Conservation (phyloP, 2,113 vertebrate species). For the Cyprinus carpio region DNA sequence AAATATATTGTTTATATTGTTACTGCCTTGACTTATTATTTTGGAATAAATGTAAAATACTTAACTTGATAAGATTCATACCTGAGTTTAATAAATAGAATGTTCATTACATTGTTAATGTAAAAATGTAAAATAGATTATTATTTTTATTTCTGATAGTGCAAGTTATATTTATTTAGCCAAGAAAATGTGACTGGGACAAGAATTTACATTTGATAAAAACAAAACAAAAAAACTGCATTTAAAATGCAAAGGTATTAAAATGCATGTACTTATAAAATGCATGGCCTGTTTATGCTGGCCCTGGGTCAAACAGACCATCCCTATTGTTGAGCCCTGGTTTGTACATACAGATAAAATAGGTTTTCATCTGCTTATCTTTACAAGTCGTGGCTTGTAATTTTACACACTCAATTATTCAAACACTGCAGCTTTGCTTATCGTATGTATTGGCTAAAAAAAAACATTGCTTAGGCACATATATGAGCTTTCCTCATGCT, state of each 20-base stretch:
- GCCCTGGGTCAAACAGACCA: not conserved
- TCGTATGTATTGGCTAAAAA: slow-evolving; percentile 27
- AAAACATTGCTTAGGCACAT: slow-evolving; percentile 18
- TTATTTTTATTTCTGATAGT: no score
- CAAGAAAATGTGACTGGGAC: not conserved
- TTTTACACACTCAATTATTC: not conserved
- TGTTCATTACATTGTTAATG: not conserved
- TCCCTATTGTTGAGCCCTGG: not conserved
- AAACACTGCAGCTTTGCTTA: slow-evolving; percentile 2
- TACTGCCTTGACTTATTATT: no score
- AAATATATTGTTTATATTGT: not conserved
- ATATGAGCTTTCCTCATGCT: slow-evolving; percentile 4
- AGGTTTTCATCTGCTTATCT: not conserved
- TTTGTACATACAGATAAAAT: not conserved
- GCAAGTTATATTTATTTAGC: no score
- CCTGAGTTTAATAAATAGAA: not conserved
- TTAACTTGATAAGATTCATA: no score
- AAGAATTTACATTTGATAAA: not conserved
- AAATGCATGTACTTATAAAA: not conserved
- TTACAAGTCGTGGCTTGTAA: slow-evolving; percentile 3
- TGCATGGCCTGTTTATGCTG: not conserved
- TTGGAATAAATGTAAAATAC: no score
- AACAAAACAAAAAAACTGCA: no score
- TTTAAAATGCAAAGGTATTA: not conserved
- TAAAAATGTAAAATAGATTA: no score